Evolutionary conservation across 1,140 invertebrate species (phyloP).

Genomic region (Papilio polytes): DNA sequence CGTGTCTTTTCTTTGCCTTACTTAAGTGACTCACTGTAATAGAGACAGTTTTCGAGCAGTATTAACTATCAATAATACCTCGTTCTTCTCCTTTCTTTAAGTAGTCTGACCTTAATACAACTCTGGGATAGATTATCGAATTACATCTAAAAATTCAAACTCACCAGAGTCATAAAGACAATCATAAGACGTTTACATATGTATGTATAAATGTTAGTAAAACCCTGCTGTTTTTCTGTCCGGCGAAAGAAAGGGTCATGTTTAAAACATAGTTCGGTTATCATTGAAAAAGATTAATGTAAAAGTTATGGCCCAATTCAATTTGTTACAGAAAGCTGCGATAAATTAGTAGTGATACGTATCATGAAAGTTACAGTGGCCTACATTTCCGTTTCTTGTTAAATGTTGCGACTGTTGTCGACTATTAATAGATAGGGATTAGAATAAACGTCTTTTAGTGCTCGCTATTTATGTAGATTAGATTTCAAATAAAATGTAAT

Average conservation of each 20-base stretch:
- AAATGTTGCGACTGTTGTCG: not conserved
- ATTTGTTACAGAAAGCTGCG: not conserved
- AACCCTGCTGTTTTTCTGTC: too few species aligned
- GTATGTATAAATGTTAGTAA: too few species aligned
- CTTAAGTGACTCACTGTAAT: too few species aligned
- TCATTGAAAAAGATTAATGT: not conserved
- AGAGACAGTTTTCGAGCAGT: too few species aligned
- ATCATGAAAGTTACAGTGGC: not conserved
- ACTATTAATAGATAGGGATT: not conserved
- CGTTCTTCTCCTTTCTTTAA: not conserved
- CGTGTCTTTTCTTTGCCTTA: too few species aligned
- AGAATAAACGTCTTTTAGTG: not conserved
- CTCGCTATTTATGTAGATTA: not conserved
- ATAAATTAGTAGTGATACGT: not conserved
- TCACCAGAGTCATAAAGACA: too few species aligned
- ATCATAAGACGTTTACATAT: too few species aligned
- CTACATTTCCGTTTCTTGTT: constrained; percentile 11
- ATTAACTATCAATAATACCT: too few species aligned
- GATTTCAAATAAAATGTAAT: not conserved
- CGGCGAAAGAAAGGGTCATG: too few species aligned
- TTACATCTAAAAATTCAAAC: too few species aligned
- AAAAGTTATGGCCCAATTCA: not conserved
- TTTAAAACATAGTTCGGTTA: not conserved
- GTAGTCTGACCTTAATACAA: not conserved
- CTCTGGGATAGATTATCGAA: too few species aligned